Percentiles rank a stretch among this genome's conserved stretches.
Evolutionary conservation across 2,888 invertebrate genomes (phyloP).

Genomic region (Beris morrisii): DNA sequence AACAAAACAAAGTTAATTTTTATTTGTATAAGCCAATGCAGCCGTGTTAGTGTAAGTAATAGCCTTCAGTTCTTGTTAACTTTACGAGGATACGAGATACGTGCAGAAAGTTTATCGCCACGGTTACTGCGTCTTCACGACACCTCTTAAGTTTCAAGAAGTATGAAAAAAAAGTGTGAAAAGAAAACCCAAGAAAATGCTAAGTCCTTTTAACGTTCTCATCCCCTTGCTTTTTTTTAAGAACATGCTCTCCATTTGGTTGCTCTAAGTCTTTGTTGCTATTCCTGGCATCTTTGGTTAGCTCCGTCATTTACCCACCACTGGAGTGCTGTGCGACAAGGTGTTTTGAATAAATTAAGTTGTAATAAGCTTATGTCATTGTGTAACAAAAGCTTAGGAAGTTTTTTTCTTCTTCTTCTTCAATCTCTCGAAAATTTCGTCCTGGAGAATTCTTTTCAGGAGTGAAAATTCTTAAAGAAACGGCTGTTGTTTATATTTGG

Average conservation of each 20-base stretch:
- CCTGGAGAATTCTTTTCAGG: conserved; percentile 2
- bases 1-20: conserved; percentile 13
- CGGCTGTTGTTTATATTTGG: no score
- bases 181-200: no score
- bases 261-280: background rate
- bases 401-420: conserved; percentile 11
- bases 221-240: background rate
- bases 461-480: no score
- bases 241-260: background rate
- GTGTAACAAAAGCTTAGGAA: conserved; percentile 23
- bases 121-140: conserved; percentile 1
- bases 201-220: background rate
- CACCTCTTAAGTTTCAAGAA: no score
- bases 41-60: conserved; percentile 28
- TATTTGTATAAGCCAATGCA: conserved; percentile 20
- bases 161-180: no score
- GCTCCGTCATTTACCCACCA: background rate
- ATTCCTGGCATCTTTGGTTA: background rate
- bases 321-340: conserved; percentile 22
- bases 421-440: background rate
- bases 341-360: conserved; percentile 34
- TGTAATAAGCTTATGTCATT: conserved; percentile 34
- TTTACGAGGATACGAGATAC: conserved; percentile 26
- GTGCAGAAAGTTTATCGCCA: conserved; percentile 16
- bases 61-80: conserved; percentile 22